Conservation (phyloP, 2,113 vertebrate genomes). For the Chaetodon trifascialis region DNA sequence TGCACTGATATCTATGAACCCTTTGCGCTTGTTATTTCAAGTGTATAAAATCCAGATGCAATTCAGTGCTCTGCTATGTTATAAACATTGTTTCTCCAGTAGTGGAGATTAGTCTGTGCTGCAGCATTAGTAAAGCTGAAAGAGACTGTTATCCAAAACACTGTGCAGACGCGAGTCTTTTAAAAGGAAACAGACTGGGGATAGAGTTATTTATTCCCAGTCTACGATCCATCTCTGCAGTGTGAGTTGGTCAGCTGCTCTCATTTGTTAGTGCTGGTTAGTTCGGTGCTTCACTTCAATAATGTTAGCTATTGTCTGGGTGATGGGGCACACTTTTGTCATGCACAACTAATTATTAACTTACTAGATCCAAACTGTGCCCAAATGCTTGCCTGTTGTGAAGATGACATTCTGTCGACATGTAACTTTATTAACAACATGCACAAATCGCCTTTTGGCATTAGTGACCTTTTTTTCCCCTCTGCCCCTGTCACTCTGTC, state of each 20-base stretch:
- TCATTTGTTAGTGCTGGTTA: not conserved
- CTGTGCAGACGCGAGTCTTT: not conserved
- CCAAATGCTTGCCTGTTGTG: not conserved
- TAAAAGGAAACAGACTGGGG: not conserved
- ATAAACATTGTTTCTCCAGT: no score
- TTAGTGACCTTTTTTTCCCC: not conserved
- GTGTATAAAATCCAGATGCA: not conserved
- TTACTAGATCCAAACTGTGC: no score
- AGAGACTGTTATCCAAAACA: no score
- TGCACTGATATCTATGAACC: no score
- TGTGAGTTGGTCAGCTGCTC: not conserved
- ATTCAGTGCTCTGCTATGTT: not conserved
- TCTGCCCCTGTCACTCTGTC: no score
- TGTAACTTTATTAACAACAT: not conserved
- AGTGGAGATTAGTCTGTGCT: no score
- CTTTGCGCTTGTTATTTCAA: not conserved
- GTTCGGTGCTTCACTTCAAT: not conserved
- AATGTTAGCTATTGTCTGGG: not conserved
- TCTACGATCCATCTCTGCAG: no score
- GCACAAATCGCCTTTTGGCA: not conserved
- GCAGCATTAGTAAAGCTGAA: no score
- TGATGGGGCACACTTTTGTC: no score
- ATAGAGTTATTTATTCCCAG: not conserved
- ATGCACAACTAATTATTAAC: no score
- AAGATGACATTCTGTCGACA: not conserved